Evolutionary conservation across 2,888 invertebrate genomes (phyloP), one percentile per base, ranked within the genome.

Genomic region (Callyntrura sp.): DNA sequence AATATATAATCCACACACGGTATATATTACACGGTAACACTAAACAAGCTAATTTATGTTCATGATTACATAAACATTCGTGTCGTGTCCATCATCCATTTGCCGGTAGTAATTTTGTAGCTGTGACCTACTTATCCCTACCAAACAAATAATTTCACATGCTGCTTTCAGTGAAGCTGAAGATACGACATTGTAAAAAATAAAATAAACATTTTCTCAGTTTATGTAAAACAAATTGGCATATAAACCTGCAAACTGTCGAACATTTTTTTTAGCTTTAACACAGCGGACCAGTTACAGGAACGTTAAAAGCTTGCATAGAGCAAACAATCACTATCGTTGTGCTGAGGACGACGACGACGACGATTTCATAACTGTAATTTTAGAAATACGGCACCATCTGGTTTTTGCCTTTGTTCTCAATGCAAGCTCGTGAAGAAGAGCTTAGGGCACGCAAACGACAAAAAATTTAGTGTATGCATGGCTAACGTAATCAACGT

Each of bases 41-140:
- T 62, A 65, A 60, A 17, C 20, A 62, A 62, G 60, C 60, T 17
- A 11, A 79, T 57, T 48, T 65, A 62, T 62, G 81, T n/a, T 76
- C 85, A 70, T 17, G 83, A 88, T 82, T 82, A 48, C 79, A 82
- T 82, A 88, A 88, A 88, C 83, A 68, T 45, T 68, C 88, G 60
- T 88, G 88, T 20, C 82, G 55, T 88, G 88, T 88, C 88, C 82
- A 82, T 88, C 88, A 88, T 57, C 88, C 82, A 88, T 82, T 88
- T 88, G 82, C 82, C 88, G 82, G 82, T 73, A 87, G 87, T 81
- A 55, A 78, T 57, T 68, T 68, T 68, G 55, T 28, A 65, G 70
- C 11, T 70, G 23, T 55, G 28, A 88, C 88, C 88, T 73, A 81
- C 73, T 82, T 81, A 73, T 76, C n/a, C n/a, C n/a, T 48, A 45